Evolutionary conservation across 2,797 vertebrate genomes (phyloP), one percentile per base, ranked within the genome.

Genomic region (Diplodus puntazzo): DNA sequence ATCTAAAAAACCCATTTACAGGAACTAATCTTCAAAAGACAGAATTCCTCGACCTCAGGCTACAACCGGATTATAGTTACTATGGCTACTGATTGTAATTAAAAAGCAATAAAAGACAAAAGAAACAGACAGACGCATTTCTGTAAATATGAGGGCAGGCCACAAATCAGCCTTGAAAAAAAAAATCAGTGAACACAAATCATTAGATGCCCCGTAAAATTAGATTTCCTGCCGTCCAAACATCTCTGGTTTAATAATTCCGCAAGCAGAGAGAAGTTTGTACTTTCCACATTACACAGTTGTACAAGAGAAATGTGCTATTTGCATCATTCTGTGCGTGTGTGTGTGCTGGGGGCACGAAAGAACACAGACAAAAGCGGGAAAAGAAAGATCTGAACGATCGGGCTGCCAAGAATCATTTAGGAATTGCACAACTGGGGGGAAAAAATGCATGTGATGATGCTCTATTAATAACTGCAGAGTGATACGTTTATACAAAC

Each of bases 21-120:
- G 62, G 54, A 89, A 86, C 87, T 93, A 94, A 89, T 94, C 94
- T 93, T 93, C 89, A 90, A 94, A 89, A 93, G 94, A 85, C 59
- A 77, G 76, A 85, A 93, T 92, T 91, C 89, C 87, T 92, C 69
- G 25, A 86, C 83, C 75, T 88, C 80, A 80, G 60, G 73, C 65
- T 14, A 58, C 80, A 88, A 86, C 80, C 48, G 80, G 92, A 94
- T 95, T 95, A 91, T 75, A 75, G 79, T 82, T 93, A 93, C 90
- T 94, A 90, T 83, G 93, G 92, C 80, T 87, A 79, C 88, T 90
- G 93, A 86, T 90, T 92, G 89, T 84, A 88, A 95, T 91, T 93
- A 88, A 84, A 80, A 85, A 92, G 91, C 42, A 90, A 87, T 88
- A 86, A 92, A 86, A 81, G 74, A 80, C 81, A 57, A 84, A 87